Evolutionary conservation across 53 echinoderm and acorn worm genomes (phyloP).

Genomic region (Crossaster papposus): DNA sequence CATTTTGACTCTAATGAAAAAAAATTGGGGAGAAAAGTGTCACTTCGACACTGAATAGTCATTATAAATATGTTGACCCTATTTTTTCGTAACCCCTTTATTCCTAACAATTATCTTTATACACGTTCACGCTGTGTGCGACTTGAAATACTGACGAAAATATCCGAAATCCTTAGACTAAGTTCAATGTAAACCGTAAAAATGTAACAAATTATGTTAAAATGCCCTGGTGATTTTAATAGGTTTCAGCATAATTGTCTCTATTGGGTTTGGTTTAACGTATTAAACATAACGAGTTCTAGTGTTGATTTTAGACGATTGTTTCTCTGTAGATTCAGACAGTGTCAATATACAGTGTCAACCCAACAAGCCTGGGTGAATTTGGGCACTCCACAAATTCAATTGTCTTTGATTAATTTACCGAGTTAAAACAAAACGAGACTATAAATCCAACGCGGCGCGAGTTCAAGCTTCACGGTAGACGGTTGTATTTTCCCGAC

Average conservation of each 20-base stretch:
- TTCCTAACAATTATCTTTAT: too few species aligned
- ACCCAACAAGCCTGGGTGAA: background rate
- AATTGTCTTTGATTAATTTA: conserved; percentile 26
- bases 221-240: background rate
- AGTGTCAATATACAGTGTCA: background rate
- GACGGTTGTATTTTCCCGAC: too few species aligned
- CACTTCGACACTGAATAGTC: too few species aligned
- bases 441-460: background rate
- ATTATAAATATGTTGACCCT: too few species aligned
- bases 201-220: too few species aligned
- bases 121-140: too few species aligned
- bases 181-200: too few species aligned
- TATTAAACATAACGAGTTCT: background rate
- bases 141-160: too few species aligned
- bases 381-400: background rate
- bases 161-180: too few species aligned
- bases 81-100: too few species aligned
- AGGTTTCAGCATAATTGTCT: background rate
- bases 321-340: background rate
- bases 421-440: conserved; percentile 2
- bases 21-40: too few species aligned
- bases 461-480: background rate
- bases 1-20: too few species aligned
- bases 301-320: conserved; percentile 3
- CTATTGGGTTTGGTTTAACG: background rate